Conservation (phyloP, 2,113 vertebrate genomes). For the Cygnus buccinator region DNA sequence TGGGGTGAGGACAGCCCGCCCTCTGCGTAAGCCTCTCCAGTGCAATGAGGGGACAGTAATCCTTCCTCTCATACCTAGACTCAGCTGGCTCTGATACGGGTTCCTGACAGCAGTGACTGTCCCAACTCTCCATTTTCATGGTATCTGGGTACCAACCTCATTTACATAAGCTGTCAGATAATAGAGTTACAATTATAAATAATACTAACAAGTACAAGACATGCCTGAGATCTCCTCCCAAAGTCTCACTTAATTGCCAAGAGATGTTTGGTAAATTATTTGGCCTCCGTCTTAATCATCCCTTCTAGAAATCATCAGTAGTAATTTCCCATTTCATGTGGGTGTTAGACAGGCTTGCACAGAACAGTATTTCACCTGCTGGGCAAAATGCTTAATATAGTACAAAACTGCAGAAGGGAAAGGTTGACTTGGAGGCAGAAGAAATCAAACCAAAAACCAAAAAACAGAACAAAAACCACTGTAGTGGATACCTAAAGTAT, state of each 20-base stretch:
- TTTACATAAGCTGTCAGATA: neutral
- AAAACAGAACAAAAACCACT: neutral
- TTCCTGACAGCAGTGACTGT: neutral
- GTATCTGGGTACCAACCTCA: neutral
- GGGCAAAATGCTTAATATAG: neutral
- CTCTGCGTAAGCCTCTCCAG: neutral
- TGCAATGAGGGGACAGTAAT: neutral
- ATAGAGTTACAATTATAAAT: slow-evolving; percentile 10
- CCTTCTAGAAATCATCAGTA: neutral
- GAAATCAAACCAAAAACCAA: neutral
- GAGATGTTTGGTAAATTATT: neutral
- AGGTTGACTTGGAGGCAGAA: neutral
- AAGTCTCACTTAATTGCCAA: neutral
- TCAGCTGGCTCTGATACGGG: neutral
- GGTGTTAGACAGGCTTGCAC: neutral
- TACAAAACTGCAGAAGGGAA: neutral
- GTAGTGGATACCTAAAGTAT: neutral
- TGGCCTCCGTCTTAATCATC: neutral
- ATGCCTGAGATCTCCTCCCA: slow-evolving; percentile 28
- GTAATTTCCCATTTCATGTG: neutral
- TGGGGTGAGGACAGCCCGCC: neutral
- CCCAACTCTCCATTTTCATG: neutral
- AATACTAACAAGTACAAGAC: slow-evolving; percentile 27
- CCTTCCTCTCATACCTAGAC: neutral
- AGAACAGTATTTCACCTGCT: neutral